Evolutionary conservation across 1,140 invertebrate genomes (phyloP).

Genomic region (Drosophila mayri): DNA sequence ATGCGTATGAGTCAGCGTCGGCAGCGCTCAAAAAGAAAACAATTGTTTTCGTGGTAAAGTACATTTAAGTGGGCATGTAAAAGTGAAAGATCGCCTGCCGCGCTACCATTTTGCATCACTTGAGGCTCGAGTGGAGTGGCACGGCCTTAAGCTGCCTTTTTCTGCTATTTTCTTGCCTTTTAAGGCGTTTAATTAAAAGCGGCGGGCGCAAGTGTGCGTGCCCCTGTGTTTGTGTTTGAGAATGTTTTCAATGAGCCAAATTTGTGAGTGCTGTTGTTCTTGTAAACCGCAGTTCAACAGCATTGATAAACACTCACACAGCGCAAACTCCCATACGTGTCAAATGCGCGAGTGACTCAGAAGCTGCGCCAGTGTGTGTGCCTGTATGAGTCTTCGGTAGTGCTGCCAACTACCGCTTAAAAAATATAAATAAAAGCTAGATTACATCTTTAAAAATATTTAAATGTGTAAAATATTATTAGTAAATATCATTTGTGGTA

Average conservation of each 20-base stretch:
- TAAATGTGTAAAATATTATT: not conserved
- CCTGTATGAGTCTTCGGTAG: slow-evolving; percentile 20
- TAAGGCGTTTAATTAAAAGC: slow-evolving; percentile 50
- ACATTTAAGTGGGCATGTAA: not conserved
- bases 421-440: not conserved
- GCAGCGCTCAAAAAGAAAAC: slow-evolving; percentile 36
- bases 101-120: slow-evolving; percentile 14
- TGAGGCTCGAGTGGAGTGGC: slow-evolving; percentile 11
- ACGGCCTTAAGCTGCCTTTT: slow-evolving; percentile 26
- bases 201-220: not conserved
- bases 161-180: slow-evolving; percentile 45
- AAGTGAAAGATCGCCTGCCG: slow-evolving; percentile 16
- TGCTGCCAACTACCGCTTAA: not conserved
- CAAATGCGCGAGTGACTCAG: slow-evolving; percentile 43
- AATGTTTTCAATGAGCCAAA: slow-evolving; percentile 55
- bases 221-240: slow-evolving; percentile 15
- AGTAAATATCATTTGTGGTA: too few relatives aligned
- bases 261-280: slow-evolving; percentile 27
- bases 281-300: slow-evolving; percentile 57
- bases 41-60: slow-evolving; percentile 21
- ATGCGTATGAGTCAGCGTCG: slow-evolving; percentile 52
- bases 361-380: slow-evolving; percentile 16
- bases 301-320: slow-evolving; percentile 52
- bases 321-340: slow-evolving; percentile 39
- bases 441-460: not conserved